phyloP scores from a whole-genome alignment of 2,113 vertebrate genomes.

The Callaeas wilsoni region DNA sequence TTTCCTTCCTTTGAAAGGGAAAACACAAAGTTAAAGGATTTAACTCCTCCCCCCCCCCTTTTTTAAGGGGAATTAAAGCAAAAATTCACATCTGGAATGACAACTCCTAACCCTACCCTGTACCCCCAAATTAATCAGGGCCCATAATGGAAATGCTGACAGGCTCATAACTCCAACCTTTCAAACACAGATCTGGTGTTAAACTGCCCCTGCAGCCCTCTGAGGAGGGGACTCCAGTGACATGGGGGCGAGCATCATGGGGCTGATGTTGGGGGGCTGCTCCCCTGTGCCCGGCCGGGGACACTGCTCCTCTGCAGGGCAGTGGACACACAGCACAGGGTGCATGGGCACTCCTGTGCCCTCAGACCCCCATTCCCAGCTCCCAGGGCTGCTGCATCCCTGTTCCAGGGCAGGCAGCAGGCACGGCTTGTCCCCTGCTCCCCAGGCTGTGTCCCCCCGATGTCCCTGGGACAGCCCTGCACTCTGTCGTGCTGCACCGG shows the following conservation, averaged over 20 bases:
- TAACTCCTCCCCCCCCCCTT: background rate
- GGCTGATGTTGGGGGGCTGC: background rate
- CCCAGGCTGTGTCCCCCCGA: background rate
- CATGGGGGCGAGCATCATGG: background rate
- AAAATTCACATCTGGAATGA: slow-evolving; percentile 70
- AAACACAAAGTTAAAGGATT: slow-evolving; percentile 54
- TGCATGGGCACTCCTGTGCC: background rate
- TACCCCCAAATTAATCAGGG: slow-evolving; percentile 57
- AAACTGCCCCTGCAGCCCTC: background rate
- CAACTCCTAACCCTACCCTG: slow-evolving; percentile 33
- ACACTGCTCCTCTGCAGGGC: background rate
- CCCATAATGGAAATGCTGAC: slow-evolving; percentile 60
- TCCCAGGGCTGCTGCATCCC: background rate
- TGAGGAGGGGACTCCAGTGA: background rate
- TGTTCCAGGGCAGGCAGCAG: background rate
- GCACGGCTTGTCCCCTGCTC: background rate
- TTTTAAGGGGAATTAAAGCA: slow-evolving; percentile 51
- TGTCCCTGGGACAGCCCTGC: background rate
- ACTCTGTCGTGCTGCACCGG: fast-evolving
- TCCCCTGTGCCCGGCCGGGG: background rate
- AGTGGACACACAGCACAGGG: fast-evolving
- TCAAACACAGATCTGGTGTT: slow-evolving; percentile 33
- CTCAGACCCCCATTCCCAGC: background rate
- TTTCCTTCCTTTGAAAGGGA: slow-evolving; percentile 60
- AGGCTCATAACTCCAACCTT: slow-evolving; percentile 43